A percentile compares a stretch with the other conserved stretches of the same genome.
phyloP scores from a whole-genome alignment of 2,888 invertebrate genomes.

The Phrixothrix hirtus region DNA sequence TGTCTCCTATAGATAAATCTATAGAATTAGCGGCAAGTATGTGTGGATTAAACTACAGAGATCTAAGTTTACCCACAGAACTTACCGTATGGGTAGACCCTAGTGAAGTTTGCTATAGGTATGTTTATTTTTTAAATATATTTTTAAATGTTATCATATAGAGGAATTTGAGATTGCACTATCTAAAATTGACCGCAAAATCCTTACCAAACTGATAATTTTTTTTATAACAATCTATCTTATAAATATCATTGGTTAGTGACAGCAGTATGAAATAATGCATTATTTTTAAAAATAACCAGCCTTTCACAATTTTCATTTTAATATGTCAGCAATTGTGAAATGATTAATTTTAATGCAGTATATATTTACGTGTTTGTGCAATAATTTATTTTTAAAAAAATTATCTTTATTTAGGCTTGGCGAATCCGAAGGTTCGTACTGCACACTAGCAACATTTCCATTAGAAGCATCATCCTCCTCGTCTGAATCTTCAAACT shows the following conservation, averaged over 20 bases:
- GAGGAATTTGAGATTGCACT: background rate
- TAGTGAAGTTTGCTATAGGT: constrained; percentile 65
- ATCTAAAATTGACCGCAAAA: constrained; percentile 7
- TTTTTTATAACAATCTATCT: background rate
- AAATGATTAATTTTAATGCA: too few species aligned
- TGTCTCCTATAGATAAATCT: constrained; percentile 68
- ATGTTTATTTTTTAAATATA: constrained; percentile 22
- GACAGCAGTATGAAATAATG: too few species aligned
- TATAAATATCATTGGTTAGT: constrained; percentile 1
- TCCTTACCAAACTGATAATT: constrained; percentile 4
- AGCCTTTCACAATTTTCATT: too few species aligned
- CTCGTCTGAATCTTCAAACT: constrained; percentile 36
- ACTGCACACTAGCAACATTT: constrained; percentile 65
- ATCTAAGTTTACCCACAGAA: constrained; percentile 68
- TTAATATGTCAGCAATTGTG: too few species aligned
- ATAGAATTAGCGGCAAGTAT: constrained; percentile 67
- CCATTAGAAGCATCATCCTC: constrained; percentile 44
- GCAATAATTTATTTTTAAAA: too few species aligned
- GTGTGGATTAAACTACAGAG: constrained; percentile 64
- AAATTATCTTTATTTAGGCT: constrained; percentile 57
- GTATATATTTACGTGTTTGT: too few species aligned
- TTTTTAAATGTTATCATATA: background rate
- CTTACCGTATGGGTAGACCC: constrained; percentile 80
- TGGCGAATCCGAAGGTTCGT: constrained; percentile 66
- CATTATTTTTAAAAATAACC: too few species aligned